These are phyloP conservation scores for Gila robusta DNA, from an alignment of 2,797 vertebrate species.

Conservation along the genomic window DNA sequence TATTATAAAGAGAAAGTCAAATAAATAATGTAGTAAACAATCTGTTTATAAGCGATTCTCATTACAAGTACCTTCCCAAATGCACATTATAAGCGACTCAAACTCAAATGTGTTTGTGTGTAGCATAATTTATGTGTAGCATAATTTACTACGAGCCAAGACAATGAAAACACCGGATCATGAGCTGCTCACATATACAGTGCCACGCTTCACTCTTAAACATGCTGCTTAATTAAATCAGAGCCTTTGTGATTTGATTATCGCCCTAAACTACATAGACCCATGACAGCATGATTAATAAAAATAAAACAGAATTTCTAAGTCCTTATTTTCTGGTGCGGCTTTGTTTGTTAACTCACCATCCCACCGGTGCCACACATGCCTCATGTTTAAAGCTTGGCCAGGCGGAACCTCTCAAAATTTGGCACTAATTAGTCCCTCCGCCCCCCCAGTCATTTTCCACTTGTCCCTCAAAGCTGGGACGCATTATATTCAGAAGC, in stretches of 20 bases:
- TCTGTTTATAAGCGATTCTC: not conserved
- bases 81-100: not conserved
- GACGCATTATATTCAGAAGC: slow-evolving; percentile 68
- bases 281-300: too few relatives aligned
- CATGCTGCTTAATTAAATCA: not conserved
- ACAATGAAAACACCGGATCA: not conserved
- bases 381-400: slow-evolving; percentile 68
- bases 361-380: slow-evolving; percentile 61
- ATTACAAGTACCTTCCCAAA: not conserved
- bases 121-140: not conserved
- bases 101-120: not conserved
- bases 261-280: not conserved
- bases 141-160: not conserved
- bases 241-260: not conserved
- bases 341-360: slow-evolving; percentile 53
- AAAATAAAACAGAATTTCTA: too few relatives aligned
- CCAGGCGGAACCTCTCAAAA: slow-evolving; percentile 67
- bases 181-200: not conserved
- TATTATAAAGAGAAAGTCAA: too few relatives aligned
- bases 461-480: slow-evolving; percentile 71
- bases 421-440: slow-evolving; percentile 67
- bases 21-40: too few relatives aligned
- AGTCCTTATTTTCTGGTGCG: slow-evolving; percentile 30
- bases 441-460: slow-evolving; percentile 68
- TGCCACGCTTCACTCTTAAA: not conserved